phyloP scores from a whole-genome alignment of 1,140 invertebrate genomes.

The Drosophila kohkoa region DNA sequence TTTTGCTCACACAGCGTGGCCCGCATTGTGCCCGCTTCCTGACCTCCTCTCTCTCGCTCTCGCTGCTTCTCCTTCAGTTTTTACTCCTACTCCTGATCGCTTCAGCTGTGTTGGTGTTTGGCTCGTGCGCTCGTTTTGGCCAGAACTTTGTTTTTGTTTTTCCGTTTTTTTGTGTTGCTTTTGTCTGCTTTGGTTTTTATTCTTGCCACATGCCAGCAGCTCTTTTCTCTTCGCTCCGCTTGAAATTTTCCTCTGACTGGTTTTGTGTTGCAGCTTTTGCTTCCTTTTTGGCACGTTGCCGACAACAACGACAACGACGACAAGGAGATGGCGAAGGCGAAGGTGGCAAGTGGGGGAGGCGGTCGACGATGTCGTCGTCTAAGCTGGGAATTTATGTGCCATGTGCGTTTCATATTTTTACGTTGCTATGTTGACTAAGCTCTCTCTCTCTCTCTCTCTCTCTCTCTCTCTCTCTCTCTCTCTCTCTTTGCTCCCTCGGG shows the following conservation, averaged over 20 bases:
- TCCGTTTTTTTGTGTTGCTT: conserved; percentile 36
- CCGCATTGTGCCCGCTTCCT: conserved; percentile 64
- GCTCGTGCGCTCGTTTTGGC: conserved; percentile 55
- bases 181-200: conserved; percentile 70
- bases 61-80: background rate
- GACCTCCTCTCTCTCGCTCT: conserved; percentile 5
- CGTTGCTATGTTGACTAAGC: conserved; percentile 65
- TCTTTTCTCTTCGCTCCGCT: background rate
- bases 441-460: conserved; percentile 12
- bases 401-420: conserved; percentile 75
- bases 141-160: conserved; percentile 24
- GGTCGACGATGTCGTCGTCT: conserved; percentile 47
- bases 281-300: conserved; percentile 49
- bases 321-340: background rate
- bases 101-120: conserved; percentile 61
- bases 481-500: conserved; percentile 24
- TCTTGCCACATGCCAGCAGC: conserved; percentile 45
- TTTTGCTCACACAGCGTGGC: conserved; percentile 52
- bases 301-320: conserved; percentile 13
- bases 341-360: background rate
- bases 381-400: conserved; percentile 76
- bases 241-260: conserved; percentile 35
- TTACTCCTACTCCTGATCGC: conserved; percentile 18
- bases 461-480: background rate
- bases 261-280: conserved; percentile 45